Conservation (phyloP, 2,888 invertebrate genomes). For the Torymus aiolomorphi region DNA sequence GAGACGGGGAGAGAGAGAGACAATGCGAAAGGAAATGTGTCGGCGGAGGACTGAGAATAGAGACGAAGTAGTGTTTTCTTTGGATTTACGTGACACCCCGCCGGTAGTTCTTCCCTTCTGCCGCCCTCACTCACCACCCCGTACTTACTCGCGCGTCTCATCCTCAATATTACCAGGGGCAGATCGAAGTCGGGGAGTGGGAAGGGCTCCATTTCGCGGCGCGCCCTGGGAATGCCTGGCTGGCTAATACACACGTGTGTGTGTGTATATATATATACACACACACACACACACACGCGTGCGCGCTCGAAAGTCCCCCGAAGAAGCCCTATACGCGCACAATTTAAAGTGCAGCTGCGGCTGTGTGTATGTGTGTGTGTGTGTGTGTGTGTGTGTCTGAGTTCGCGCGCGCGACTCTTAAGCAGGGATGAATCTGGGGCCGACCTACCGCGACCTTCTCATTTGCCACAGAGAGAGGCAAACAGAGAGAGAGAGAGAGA, state of each 20-base stretch:
- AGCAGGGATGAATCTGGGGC: conserved; percentile 18
- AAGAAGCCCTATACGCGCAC: conserved; percentile 24
- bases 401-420: background rate
- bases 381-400: too few relatives aligned
- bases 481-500: too few relatives aligned
- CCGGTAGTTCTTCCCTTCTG: conserved; percentile 56
- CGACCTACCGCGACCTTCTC: conserved; percentile 27
- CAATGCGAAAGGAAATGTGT: conserved; percentile 57
- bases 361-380: background rate
- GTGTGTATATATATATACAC: background rate
- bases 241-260: conserved; percentile 33
- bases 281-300: background rate
- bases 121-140: background rate
- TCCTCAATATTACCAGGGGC: conserved; percentile 64
- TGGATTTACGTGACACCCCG: conserved; percentile 70
- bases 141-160: conserved; percentile 16
- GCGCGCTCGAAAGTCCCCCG: conserved; percentile 15
- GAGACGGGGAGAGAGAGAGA: conserved; percentile 25
- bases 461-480: conserved; percentile 35
- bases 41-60: conserved; percentile 60
- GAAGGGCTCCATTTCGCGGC: conserved; percentile 66
- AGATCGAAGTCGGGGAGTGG: conserved; percentile 63
- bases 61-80: conserved; percentile 68
- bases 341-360: conserved; percentile 46
- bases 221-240: conserved; percentile 68